phyloP scores from a whole-genome alignment of 2,888 invertebrate genomes.

The Proisotoma minuta region DNA sequence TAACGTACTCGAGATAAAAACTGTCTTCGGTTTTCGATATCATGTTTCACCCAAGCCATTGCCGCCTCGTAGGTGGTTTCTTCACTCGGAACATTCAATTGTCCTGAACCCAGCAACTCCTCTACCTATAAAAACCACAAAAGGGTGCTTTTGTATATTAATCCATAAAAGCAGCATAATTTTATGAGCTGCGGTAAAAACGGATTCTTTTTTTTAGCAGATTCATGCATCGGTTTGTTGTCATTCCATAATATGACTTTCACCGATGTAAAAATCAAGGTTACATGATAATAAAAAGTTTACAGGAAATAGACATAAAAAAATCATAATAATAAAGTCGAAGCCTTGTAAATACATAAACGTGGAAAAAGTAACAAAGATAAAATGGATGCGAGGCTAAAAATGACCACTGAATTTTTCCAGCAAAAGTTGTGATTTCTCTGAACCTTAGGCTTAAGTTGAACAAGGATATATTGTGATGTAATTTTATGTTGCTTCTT shows the following conservation, averaged over 20 bases:
- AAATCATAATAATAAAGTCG: too few species aligned
- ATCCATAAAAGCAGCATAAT: not conserved
- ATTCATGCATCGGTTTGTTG: not conserved
- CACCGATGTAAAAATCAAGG: not conserved
- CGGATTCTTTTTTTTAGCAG: not conserved
- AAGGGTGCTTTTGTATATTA: not conserved
- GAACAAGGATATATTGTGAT: too few species aligned
- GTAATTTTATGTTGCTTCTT: too few species aligned
- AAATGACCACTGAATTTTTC: too few species aligned
- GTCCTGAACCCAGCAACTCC: conserved; percentile 63
- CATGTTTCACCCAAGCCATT: conserved; percentile 60
- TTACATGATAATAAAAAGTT: too few species aligned
- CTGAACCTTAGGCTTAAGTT: too few species aligned
- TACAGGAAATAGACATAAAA: too few species aligned
- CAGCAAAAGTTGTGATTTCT: too few species aligned
- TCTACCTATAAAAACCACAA: conserved; percentile 55
- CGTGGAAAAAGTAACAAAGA: too few species aligned
- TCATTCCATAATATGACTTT: not conserved
- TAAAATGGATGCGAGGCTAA: too few species aligned
- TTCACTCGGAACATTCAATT: conserved; percentile 64
- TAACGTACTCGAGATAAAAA: conserved; percentile 58
- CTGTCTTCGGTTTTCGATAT: conserved; percentile 58
- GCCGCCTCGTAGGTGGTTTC: conserved; percentile 65
- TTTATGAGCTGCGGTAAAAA: not conserved
- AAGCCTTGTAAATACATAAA: too few species aligned